These are phyloP conservation scores for Liopterus haemorrhoidalis DNA, from an alignment of 2,888 invertebrate species.

Conservation along the genomic window DNA sequence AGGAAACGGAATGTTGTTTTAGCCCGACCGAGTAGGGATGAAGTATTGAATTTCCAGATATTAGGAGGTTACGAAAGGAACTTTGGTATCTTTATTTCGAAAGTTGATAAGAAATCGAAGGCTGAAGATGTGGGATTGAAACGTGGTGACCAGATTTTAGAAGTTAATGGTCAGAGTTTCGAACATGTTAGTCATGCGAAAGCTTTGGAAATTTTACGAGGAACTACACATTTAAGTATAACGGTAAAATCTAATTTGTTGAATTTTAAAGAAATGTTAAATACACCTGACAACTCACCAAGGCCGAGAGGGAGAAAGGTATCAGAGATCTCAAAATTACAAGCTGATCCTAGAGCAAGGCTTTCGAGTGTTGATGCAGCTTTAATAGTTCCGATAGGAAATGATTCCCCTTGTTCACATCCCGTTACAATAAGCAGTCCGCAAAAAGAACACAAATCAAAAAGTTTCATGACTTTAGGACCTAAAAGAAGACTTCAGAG, in stretches of 20 bases:
- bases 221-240: slow-evolving; percentile 92
- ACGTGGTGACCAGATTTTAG: slow-evolving; percentile 94
- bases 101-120: slow-evolving; percentile 88
- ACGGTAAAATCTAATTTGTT: slow-evolving; percentile 95
- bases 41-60: slow-evolving; percentile 87
- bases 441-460: slow-evolving; percentile 55
- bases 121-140: slow-evolving; percentile 94
- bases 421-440: slow-evolving; percentile 57
- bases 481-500: slow-evolving; percentile 77
- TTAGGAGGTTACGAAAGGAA: slow-evolving; percentile 89
- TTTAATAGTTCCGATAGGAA: slow-evolving; percentile 36
- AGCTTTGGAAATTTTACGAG: slow-evolving; percentile 87
- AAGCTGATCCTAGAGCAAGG: slow-evolving; percentile 65
- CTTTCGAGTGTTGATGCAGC: slow-evolving; percentile 69
- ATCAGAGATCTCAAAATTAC: slow-evolving; percentile 62
- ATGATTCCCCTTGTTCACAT: slow-evolving; percentile 47
- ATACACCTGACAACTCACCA: slow-evolving; percentile 76
- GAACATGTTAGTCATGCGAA: slow-evolving; percentile 86
- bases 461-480: slow-evolving; percentile 81
- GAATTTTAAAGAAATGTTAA: slow-evolving; percentile 72
- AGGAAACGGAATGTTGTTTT: slow-evolving; percentile 85
- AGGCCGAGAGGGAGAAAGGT: slow-evolving; percentile 58
- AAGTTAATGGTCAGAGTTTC: slow-evolving; percentile 96
- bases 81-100: slow-evolving; percentile 90
- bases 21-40: slow-evolving; percentile 87